phyloP scores from a whole-genome alignment of 2,113 vertebrate genomes.

The Fukomys damarensis region DNA sequence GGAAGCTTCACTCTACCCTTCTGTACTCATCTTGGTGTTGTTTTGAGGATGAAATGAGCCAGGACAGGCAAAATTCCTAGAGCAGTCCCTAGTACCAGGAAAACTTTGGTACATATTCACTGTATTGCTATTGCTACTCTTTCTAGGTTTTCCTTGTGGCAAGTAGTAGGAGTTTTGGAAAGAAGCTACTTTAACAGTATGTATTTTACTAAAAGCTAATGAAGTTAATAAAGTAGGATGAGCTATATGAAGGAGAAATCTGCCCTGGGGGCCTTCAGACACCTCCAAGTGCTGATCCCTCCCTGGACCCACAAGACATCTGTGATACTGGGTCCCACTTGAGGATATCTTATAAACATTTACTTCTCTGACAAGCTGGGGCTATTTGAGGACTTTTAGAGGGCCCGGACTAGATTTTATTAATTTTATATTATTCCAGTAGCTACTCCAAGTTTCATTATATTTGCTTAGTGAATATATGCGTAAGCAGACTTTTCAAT shows the following conservation, averaged over 20 bases:
- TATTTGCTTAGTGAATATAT: constrained; percentile 41
- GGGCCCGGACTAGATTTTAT: background rate
- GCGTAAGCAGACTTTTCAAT: constrained; percentile 17
- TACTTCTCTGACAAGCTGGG: background rate
- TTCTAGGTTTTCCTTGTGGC: constrained; percentile 32
- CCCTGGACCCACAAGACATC: background rate
- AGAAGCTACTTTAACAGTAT: background rate
- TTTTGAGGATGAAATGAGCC: background rate
- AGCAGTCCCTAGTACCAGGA: background rate
- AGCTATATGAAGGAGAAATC: background rate
- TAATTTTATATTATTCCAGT: background rate
- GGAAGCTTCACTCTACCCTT: background rate
- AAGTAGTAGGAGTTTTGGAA: background rate
- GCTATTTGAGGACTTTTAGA: constrained; percentile 12
- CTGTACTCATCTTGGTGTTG: background rate
- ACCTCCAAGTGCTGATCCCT: background rate
- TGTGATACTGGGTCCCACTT: background rate
- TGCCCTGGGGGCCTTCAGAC: background rate
- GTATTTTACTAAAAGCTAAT: background rate
- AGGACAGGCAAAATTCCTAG: background rate
- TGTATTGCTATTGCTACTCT: background rate
- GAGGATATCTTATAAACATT: background rate
- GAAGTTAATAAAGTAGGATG: background rate
- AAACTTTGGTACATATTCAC: background rate
- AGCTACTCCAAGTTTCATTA: background rate